Evolutionary conservation across 2,113 vertebrate species (phyloP).

Genomic region (Centropus unirufus): DNA sequence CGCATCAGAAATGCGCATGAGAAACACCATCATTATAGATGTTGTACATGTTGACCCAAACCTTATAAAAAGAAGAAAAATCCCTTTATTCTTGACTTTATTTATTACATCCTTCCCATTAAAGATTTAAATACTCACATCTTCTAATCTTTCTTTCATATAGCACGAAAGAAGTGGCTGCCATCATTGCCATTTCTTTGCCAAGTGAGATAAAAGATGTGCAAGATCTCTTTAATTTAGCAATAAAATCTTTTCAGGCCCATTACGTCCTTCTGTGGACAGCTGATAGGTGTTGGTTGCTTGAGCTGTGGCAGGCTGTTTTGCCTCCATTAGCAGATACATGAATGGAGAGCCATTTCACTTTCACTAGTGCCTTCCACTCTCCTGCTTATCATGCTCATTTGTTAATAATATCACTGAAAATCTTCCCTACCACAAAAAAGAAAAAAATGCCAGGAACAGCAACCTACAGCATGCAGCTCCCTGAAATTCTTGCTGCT

Average conservation of each 20-base stretch:
- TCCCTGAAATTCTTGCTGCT: background rate
- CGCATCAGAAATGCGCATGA: background rate
- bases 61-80: background rate
- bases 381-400: background rate
- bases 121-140: background rate
- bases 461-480: background rate
- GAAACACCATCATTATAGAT: background rate
- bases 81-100: background rate
- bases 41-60: background rate
- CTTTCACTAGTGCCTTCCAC: background rate
- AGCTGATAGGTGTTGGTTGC: background rate
- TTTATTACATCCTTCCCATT: background rate
- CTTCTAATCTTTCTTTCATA: background rate
- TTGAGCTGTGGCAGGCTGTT: background rate
- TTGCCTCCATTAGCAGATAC: background rate
- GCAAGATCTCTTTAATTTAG: background rate
- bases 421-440: background rate
- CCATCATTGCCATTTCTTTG: background rate
- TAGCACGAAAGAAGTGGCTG: background rate
- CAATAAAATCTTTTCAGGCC: background rate
- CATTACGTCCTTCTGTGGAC: background rate
- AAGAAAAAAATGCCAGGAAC: background rate
- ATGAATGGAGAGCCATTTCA: background rate
- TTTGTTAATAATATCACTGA: background rate
- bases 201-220: background rate